Conservation (phyloP, 1,140 invertebrate genomes). For the Pantala flavescens region DNA sequence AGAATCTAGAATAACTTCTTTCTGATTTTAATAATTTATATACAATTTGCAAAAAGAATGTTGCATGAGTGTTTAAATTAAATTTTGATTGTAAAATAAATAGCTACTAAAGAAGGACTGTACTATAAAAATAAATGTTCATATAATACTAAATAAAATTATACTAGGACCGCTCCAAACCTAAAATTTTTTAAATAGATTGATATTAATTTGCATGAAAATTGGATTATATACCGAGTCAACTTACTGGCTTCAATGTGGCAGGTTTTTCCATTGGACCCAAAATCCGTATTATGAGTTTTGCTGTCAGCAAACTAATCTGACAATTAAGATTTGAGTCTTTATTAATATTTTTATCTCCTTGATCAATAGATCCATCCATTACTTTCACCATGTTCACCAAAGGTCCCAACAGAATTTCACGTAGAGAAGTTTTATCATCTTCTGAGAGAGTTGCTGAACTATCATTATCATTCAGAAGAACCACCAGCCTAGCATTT, state of each 20-base stretch:
- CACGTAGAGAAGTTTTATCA: conserved; percentile 21
- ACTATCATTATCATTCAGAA: conserved; percentile 33
- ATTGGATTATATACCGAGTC: not conserved
- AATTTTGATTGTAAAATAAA: too few species aligned
- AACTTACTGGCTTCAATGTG: conserved; percentile 45
- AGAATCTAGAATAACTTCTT: too few species aligned
- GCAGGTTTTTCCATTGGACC: conserved; percentile 46
- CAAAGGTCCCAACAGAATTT: not conserved
- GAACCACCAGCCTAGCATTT: conserved; percentile 56
- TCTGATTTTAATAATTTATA: too few species aligned
- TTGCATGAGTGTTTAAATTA: too few species aligned
- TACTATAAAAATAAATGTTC: too few species aligned
- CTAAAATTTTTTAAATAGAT: too few species aligned
- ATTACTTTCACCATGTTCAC: conserved; percentile 40
- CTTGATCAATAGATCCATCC: conserved; percentile 50
- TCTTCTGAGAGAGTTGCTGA: conserved; percentile 43
- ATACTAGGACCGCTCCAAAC: too few species aligned
- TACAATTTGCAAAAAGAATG: too few species aligned
- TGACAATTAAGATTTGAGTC: not conserved
- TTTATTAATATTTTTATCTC: not conserved
- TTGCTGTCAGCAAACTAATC: conserved; percentile 67
- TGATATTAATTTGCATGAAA: too few species aligned
- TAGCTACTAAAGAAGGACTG: too few species aligned
- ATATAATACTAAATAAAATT: too few species aligned
- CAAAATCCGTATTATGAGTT: conserved; percentile 61